phyloP scores from a whole-genome alignment of 2,797 vertebrate species.

The Pseudochromis fuscus region DNA sequence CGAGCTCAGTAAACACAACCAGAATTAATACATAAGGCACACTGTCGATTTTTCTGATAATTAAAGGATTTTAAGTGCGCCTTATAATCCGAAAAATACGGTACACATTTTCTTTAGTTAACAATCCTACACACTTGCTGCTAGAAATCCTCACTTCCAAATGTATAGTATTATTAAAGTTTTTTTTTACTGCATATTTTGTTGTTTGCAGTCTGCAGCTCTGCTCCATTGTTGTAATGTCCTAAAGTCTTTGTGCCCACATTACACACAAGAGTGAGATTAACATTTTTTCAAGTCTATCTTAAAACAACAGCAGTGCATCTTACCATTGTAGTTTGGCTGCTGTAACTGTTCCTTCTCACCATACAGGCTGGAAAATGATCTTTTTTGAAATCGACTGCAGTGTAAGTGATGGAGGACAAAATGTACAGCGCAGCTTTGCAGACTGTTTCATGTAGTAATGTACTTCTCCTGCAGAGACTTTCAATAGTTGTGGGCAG shows the following conservation, averaged over 20 bases:
- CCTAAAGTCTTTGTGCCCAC: neutral
- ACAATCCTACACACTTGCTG: neutral
- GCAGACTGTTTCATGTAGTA: neutral
- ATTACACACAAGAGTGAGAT: neutral
- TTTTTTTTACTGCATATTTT: neutral
- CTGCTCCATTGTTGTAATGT: neutral
- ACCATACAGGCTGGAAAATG: neutral
- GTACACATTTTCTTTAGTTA: no score
- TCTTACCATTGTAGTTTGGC: neutral
- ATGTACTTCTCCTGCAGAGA: neutral
- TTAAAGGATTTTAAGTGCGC: no score
- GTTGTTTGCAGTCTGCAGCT: no score
- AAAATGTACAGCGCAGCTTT: neutral
- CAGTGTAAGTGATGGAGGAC: neutral
- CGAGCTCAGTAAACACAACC: no score
- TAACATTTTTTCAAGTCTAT: no score
- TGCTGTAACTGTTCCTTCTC: neutral
- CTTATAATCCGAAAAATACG: no score
- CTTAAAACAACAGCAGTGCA: neutral
- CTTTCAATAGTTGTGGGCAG: conserved; percentile 1
- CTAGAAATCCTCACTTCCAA: neutral
- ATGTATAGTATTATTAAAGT: neutral
- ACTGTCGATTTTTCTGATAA: no score
- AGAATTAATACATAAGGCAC: no score
- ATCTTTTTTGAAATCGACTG: neutral